These are phyloP conservation scores for Spisula solida DNA, from an alignment of 2,888 invertebrate genomes.

Conservation along the genomic window DNA sequence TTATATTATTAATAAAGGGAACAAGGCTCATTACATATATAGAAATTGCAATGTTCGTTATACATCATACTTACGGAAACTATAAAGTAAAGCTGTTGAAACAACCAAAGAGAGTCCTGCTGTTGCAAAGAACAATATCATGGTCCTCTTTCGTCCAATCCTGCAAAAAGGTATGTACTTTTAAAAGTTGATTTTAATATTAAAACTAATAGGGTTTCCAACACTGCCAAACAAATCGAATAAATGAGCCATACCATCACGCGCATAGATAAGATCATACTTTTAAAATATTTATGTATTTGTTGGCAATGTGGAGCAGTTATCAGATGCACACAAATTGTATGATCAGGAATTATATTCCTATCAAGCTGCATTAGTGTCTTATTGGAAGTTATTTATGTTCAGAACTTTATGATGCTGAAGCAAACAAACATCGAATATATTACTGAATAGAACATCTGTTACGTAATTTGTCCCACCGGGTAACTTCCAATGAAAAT, in stretches of 20 bases:
- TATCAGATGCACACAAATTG: no score
- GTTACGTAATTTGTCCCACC: not conserved
- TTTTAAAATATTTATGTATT: no score
- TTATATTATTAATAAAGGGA: no score
- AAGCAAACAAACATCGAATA: not conserved
- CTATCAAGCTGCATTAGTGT: no score
- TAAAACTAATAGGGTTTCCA: not conserved
- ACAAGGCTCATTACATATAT: no score
- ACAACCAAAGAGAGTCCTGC: slow-evolving; percentile 67
- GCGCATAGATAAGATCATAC: no score
- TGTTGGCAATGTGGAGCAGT: no score
- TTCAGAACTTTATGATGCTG: not conserved
- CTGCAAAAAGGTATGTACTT: slow-evolving; percentile 51
- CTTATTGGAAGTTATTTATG: no score
- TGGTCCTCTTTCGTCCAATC: slow-evolving; percentile 70
- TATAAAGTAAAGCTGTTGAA: slow-evolving; percentile 65
- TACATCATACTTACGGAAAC: slow-evolving; percentile 56
- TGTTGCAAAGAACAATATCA: slow-evolving; percentile 68
- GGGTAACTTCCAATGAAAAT: not conserved
- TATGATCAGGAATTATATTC: no score
- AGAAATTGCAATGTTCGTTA: no score
- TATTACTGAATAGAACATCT: not conserved
- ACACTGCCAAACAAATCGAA: not conserved
- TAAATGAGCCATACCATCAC: no score
- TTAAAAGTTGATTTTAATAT: not conserved